Percentiles rank a stretch among this genome's conserved stretches.
phyloP scores from a whole-genome alignment of 1,140 invertebrate genomes.

The Physella acuta region DNA sequence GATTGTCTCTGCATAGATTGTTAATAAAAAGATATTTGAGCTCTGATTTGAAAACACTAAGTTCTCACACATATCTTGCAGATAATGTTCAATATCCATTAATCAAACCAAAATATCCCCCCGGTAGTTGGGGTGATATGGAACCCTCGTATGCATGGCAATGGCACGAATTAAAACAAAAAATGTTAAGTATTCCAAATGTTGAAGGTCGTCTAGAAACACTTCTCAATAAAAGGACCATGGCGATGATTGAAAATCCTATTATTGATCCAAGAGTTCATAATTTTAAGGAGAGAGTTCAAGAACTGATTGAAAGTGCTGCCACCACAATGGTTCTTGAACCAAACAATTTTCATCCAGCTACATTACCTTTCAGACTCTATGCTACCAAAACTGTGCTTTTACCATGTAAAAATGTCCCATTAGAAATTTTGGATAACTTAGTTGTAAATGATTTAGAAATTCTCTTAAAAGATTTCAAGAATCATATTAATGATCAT shows the following conservation, averaged over 20 bases:
- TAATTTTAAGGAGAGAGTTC: conserved; percentile 29
- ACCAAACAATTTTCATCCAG: conserved; percentile 24
- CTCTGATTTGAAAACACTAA: not conserved
- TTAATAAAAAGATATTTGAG: not conserved
- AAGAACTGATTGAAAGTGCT: not conserved
- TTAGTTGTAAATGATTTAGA: not conserved
- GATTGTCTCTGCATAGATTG: no score
- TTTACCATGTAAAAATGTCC: conserved; percentile 8
- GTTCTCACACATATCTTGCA: not conserved
- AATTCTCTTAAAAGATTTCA: not conserved
- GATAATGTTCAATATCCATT: conserved; percentile 35
- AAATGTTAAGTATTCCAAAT: conserved; percentile 19
- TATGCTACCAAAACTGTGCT: conserved; percentile 43
- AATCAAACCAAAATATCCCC: conserved; percentile 45
- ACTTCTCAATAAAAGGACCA: not conserved
- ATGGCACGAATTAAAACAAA: conserved; percentile 27
- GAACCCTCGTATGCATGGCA: conserved; percentile 35
- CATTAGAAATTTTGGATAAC: not conserved
- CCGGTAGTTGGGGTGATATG: conserved; percentile 46
- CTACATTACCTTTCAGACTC: conserved; percentile 32
- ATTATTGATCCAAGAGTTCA: not conserved
- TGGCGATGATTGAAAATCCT: not conserved
- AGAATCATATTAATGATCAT: conserved; percentile 23
- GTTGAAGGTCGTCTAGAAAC: conserved; percentile 26
- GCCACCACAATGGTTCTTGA: conserved; percentile 5